Percentiles rank a stretch among this genome's conserved stretches.
These are phyloP conservation scores for Acronicta leporina DNA, from an alignment of 2,888 invertebrate genomes.

Conservation along the genomic window DNA sequence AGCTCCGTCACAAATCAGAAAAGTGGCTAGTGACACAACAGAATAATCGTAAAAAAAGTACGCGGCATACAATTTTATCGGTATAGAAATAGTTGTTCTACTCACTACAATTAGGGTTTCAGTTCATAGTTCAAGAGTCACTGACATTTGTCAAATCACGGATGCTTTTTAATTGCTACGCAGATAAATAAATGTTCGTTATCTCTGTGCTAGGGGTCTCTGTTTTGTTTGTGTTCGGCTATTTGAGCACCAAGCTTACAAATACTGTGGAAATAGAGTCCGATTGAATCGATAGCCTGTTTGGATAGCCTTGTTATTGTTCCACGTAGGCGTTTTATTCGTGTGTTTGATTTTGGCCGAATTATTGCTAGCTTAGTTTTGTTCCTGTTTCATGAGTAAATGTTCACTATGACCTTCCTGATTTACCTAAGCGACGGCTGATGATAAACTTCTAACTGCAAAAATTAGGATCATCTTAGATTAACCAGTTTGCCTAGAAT, in stretches of 20 bases:
- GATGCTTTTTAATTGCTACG: no score
- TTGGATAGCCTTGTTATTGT: slow-evolving; percentile 28
- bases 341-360: slow-evolving; percentile 18
- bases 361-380: slow-evolving; percentile 17
- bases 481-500: no score
- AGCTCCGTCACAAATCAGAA: no score
- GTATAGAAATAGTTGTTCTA: no score
- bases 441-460: no score
- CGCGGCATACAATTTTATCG: no score
- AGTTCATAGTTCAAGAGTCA: no score
- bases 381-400: slow-evolving; percentile 8
- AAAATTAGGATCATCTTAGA: no score
- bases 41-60: no score
- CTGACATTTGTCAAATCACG: no score
- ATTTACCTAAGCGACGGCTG: neutral
- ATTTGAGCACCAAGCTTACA: slow-evolving; percentile 46
- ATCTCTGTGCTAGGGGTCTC: slow-evolving; percentile 4
- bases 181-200: neutral
- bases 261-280: slow-evolving; percentile 45
- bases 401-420: neutral
- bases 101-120: no score
- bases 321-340: slow-evolving; percentile 19
- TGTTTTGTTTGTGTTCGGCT: slow-evolving; percentile 41
- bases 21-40: no score
- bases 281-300: slow-evolving; percentile 31